A percentile compares a stretch with the other conserved stretches of the same genome.
These are phyloP conservation scores for Sitta europaea DNA, from an alignment of 2,113 vertebrate species.

Conservation along the genomic window DNA sequence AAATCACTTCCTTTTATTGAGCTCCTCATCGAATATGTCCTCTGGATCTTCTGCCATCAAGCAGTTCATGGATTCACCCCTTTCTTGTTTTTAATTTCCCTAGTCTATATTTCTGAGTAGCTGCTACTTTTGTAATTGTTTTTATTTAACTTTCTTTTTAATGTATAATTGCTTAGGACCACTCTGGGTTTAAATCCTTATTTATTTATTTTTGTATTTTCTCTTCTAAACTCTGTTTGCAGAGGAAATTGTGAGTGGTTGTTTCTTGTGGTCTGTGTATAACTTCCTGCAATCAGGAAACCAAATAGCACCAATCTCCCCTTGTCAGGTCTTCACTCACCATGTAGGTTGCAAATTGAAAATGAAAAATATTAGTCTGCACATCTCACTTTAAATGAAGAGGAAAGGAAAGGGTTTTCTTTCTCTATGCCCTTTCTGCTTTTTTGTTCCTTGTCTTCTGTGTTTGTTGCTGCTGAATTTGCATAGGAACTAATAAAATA, in stretches of 20 bases:
- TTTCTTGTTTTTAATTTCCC: background rate
- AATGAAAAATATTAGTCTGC: conserved; percentile 24
- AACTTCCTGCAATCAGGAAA: background rate
- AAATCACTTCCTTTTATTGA: background rate
- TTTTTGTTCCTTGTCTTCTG: background rate
- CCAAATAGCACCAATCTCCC: background rate
- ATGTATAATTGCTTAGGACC: background rate
- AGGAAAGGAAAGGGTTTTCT: background rate
- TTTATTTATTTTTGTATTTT: background rate
- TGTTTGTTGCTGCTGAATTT: conserved; percentile 16
- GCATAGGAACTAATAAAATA: background rate
- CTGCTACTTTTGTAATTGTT: background rate
- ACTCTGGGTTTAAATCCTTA: background rate
- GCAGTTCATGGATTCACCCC: background rate
- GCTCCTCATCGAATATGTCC: background rate
- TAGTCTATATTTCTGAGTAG: background rate
- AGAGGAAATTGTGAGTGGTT: background rate
- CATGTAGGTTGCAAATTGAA: background rate
- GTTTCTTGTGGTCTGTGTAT: background rate
- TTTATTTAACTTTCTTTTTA: background rate
- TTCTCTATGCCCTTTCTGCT: background rate
- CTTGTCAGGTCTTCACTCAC: background rate
- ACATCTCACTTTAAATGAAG: background rate
- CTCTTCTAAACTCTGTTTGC: background rate
- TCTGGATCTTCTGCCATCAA: background rate